Evolutionary conservation across 2,797 vertebrate species (phyloP).

Genomic region (Echeneis naucrates): DNA sequence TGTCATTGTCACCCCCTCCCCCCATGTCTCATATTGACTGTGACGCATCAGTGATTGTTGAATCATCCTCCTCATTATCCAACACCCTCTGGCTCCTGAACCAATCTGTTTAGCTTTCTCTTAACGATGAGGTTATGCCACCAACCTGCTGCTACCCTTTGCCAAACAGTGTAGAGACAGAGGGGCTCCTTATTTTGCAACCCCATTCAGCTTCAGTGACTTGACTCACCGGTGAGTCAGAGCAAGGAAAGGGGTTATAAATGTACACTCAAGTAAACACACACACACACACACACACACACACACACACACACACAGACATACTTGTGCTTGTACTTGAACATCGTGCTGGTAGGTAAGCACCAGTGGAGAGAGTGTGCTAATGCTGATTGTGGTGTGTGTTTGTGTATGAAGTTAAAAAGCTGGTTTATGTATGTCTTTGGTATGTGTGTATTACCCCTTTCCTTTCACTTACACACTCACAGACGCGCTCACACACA

Average conservation of each 20-base stretch:
- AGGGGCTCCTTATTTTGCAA: conserved; percentile 58
- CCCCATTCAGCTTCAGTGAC: too few species aligned
- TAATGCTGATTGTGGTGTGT: conserved; percentile 4
- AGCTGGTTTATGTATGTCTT: background rate
- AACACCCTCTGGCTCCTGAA: conserved; percentile 18
- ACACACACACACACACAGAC: too few species aligned
- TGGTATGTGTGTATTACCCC: background rate
- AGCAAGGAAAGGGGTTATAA: conserved; percentile 38
- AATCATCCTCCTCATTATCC: conserved; percentile 57
- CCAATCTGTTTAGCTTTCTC: conserved; percentile 19
- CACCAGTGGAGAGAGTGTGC: background rate
- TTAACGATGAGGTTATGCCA: conserved; percentile 55
- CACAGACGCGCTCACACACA: background rate
- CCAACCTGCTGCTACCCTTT: conserved; percentile 18
- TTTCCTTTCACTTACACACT: conserved; percentile 1
- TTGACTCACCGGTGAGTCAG: conserved; percentile 79
- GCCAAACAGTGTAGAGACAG: conserved; percentile 17
- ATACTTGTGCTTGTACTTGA: background rate
- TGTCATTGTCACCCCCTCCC: background rate
- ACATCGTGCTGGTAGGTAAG: conserved; percentile 3
- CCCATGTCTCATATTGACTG: conserved; percentile 14
- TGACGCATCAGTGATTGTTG: conserved; percentile 56
- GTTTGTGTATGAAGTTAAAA: background rate
- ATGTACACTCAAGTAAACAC: conserved; percentile 27
- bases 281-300: conserved; percentile 16